Conservation (phyloP, 2,888 invertebrate genomes). For the Xestia xanthographa region DNA sequence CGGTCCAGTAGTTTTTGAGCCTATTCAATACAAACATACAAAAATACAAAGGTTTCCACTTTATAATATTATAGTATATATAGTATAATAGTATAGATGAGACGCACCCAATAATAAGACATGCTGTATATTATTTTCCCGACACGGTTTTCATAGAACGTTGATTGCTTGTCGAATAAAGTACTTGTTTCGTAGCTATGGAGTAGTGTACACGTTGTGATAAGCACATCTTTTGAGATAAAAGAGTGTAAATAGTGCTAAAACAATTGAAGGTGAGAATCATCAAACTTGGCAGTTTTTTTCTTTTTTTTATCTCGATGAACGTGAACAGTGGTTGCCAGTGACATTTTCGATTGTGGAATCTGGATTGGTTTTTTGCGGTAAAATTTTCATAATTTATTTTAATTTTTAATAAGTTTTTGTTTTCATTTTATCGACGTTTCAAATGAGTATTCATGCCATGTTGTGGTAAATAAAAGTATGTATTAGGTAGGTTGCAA, state of each 20-base stretch:
- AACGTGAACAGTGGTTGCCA: background rate
- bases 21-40: no score
- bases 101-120: no score
- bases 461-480: no score
- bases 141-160: slow-evolving; percentile 35
- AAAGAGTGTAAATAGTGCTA: slow-evolving; percentile 47
- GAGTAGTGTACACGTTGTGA: slow-evolving; percentile 54
- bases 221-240: slow-evolving; percentile 60
- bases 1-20: no score
- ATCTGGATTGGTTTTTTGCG: background rate
- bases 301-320: background rate
- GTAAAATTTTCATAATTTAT: background rate
- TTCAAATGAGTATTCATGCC: no score
- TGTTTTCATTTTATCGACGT: background rate
- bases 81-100: no score
- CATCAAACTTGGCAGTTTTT: background rate
- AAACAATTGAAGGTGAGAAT: slow-evolving; percentile 50
- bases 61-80: no score
- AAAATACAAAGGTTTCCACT: no score
- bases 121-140: slow-evolving; percentile 29
- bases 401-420: background rate
- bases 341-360: background rate
- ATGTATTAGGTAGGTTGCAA: background rate
- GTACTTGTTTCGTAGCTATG: slow-evolving; percentile 49
- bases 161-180: slow-evolving; percentile 51